These are phyloP conservation scores for Beroe ovata DNA, from an alignment of 37 sponge, comb jelly and placozoan species.

Conservation along the genomic window DNA sequence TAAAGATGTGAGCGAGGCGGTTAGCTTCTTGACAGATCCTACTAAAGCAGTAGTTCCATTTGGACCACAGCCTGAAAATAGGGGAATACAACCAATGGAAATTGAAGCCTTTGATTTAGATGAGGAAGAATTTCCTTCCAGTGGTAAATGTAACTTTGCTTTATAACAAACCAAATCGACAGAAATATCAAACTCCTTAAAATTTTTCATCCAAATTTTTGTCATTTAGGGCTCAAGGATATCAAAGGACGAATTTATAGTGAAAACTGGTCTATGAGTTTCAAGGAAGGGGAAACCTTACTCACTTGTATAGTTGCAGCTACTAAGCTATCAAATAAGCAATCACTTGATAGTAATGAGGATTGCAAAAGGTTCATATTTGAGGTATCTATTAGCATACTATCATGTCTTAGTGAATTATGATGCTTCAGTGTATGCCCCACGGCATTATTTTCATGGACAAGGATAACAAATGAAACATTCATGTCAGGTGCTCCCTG, in stretches of 20 bases:
- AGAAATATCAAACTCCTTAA: too few species aligned
- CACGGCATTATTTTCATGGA: too few species aligned
- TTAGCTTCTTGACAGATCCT: slow-evolving; percentile 14
- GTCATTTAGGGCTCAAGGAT: slow-evolving; percentile 29
- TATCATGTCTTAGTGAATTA: too few species aligned
- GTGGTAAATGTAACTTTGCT: background rate
- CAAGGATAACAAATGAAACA: too few species aligned
- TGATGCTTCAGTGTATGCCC: too few species aligned
- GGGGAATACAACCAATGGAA: slow-evolving; percentile 14
- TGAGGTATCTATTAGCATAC: too few species aligned
- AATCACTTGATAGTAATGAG: background rate
- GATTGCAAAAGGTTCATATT: slow-evolving; percentile 53
- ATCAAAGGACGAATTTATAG: slow-evolving; percentile 54
- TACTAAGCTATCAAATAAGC: slow-evolving; percentile 4
- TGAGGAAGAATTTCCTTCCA: slow-evolving; percentile 21
- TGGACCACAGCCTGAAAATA: slow-evolving; percentile 44
- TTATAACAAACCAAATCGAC: too few species aligned
- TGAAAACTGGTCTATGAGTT: slow-evolving; percentile 63
- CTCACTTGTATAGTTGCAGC: slow-evolving; percentile 23
- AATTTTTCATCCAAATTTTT: too few species aligned
- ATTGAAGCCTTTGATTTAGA: slow-evolving; percentile 48
- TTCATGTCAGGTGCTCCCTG: slow-evolving; percentile 51
- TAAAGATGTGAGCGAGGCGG: slow-evolving; percentile 61
- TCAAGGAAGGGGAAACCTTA: slow-evolving; percentile 31
- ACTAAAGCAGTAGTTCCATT: slow-evolving; percentile 32